A percentile compares a stretch with the other conserved stretches of the same genome.
Conservation (phyloP, 2,888 invertebrate genomes). For the Drosophila antonietae region DNA sequence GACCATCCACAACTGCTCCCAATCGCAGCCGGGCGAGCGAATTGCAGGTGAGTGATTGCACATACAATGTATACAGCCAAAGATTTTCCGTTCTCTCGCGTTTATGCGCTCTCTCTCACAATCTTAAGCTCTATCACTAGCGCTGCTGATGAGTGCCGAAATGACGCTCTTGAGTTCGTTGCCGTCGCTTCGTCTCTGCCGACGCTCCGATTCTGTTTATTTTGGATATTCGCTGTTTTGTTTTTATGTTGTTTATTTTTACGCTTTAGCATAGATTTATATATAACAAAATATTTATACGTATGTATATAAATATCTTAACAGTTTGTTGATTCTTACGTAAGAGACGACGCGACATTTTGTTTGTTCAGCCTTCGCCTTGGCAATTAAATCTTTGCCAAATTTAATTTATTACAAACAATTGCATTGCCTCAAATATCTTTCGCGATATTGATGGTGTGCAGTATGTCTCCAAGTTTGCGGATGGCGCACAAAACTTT, state of each 20-base stretch:
- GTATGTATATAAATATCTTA: slow-evolving; percentile 32
- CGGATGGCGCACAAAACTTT: slow-evolving; percentile 58
- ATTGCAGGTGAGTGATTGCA: slow-evolving; percentile 66
- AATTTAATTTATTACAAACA: slow-evolving; percentile 61
- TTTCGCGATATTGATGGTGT: not conserved
- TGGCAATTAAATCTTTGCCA: slow-evolving; percentile 44
- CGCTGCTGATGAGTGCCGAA: slow-evolving; percentile 13
- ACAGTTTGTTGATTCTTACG: slow-evolving; percentile 75
- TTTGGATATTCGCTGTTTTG: slow-evolving; percentile 64
- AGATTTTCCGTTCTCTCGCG: slow-evolving; percentile 29
- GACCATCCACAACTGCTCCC: slow-evolving; percentile 50
- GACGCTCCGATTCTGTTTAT: slow-evolving; percentile 61
- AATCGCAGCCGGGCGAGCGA: slow-evolving; percentile 53
- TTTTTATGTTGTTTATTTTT: slow-evolving; percentile 59
- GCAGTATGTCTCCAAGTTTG: not conserved
- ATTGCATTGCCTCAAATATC: slow-evolving; percentile 45
- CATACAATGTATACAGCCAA: slow-evolving; percentile 11
- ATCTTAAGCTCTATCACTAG: not conserved
- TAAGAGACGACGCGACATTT: slow-evolving; percentile 40
- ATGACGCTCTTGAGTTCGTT: slow-evolving; percentile 51
- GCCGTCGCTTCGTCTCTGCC: slow-evolving; percentile 40
- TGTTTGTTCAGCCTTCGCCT: slow-evolving; percentile 55
- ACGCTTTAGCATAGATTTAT: slow-evolving; percentile 29
- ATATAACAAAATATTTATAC: slow-evolving; percentile 12
- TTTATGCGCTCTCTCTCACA: not conserved